Conservation (phyloP, 2,113 vertebrate genomes). For the Neolamprologus sp. region DNA sequence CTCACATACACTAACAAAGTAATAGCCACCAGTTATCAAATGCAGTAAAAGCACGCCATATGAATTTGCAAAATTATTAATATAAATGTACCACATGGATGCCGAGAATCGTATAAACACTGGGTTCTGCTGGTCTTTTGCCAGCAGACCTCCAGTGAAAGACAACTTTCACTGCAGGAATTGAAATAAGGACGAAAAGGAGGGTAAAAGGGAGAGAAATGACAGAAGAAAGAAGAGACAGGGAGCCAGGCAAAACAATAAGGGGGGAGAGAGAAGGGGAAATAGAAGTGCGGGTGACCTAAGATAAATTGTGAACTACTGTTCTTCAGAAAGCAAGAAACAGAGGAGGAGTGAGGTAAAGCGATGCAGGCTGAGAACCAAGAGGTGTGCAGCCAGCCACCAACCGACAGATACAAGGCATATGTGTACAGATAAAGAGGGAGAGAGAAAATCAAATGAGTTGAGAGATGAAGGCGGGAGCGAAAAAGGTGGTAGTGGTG, state of each 20-base stretch:
- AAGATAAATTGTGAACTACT: not conserved
- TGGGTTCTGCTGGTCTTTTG: not conserved
- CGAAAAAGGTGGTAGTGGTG: not conserved
- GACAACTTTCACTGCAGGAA: slow-evolving; percentile 13
- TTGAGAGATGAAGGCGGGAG: not conserved
- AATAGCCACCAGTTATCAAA: not conserved
- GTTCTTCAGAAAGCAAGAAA: not conserved
- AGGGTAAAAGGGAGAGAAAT: not conserved
- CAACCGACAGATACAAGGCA: not conserved
- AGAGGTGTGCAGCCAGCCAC: not conserved
- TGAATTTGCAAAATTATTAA: not conserved
- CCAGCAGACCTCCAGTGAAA: slow-evolving; percentile 19
- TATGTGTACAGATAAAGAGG: not conserved
- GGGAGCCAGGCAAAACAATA: not conserved
- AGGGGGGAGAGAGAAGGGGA: not conserved
- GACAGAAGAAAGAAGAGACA: not conserved
- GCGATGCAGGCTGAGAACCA: not conserved
- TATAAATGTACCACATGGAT: not conserved
- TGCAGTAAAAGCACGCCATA: not conserved
- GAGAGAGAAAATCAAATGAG: not conserved
- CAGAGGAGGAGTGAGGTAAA: not conserved
- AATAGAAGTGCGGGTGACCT: not conserved
- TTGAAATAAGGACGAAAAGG: not conserved
- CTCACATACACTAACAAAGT: not conserved
- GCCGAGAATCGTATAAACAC: not conserved